Conservation (phyloP, 2,113 vertebrate genomes). For the Charina bottae region DNA sequence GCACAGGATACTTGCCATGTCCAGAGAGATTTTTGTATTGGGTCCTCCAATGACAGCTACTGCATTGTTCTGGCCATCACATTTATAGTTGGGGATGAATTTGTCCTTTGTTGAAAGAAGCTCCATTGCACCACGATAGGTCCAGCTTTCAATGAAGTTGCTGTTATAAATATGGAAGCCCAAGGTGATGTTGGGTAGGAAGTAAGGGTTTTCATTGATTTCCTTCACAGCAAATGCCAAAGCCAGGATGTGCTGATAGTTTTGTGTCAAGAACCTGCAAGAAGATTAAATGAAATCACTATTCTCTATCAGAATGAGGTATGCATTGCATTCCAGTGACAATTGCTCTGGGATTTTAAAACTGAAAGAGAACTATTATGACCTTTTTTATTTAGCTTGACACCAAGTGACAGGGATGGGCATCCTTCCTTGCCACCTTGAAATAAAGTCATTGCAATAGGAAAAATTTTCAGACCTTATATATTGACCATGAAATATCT, state of each 20-base stretch:
- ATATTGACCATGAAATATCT: too few relatives aligned
- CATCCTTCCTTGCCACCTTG: too few relatives aligned
- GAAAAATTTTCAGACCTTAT: too few relatives aligned
- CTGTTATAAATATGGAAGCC: neutral
- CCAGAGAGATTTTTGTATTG: neutral
- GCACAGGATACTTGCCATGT: neutral
- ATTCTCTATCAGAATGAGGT: neutral
- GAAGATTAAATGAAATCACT: neutral
- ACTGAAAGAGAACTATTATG: too few relatives aligned
- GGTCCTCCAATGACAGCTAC: slow-evolving; percentile 10
- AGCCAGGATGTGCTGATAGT: neutral
- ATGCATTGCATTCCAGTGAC: neutral
- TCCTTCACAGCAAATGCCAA: neutral
- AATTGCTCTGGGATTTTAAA: neutral
- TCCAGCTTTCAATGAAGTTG: neutral
- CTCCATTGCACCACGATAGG: neutral
- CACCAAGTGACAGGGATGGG: too few relatives aligned
- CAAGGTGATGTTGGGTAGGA: neutral
- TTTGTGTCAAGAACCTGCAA: neutral
- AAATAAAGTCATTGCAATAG: too few relatives aligned
- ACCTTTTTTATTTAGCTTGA: too few relatives aligned
- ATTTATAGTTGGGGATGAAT: neutral
- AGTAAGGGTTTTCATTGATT: neutral
- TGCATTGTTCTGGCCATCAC: neutral
- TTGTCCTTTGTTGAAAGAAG: neutral